Conservation (phyloP, 2,113 vertebrate genomes). For the Menidia beryllina region DNA sequence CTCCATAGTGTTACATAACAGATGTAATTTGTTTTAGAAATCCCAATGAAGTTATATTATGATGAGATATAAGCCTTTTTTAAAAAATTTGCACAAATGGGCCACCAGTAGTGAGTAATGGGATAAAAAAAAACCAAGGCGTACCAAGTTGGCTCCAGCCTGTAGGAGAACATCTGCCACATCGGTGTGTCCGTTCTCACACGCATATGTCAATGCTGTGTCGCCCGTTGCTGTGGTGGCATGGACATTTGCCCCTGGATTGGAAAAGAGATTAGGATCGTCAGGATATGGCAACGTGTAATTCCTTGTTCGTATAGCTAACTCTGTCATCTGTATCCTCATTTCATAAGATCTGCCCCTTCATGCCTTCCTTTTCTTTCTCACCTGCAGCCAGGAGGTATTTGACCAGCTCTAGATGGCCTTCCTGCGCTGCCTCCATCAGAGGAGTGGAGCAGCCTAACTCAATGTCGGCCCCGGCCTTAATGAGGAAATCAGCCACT, state of each 20-base stretch:
- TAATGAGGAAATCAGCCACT: slow-evolving; percentile 98
- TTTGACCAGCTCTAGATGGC: slow-evolving; percentile 97
- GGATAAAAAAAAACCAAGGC: slow-evolving; percentile 12
- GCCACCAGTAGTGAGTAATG: neutral
- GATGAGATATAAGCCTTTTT: neutral
- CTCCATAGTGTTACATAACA: neutral
- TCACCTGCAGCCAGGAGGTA: slow-evolving; percentile 96
- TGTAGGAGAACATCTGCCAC: slow-evolving; percentile 97
- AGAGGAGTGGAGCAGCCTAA: slow-evolving; percentile 97
- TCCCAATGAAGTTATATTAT: neutral
- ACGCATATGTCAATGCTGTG: slow-evolving; percentile 96
- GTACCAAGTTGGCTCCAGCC: slow-evolving; percentile 96
- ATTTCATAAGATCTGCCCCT: neutral
- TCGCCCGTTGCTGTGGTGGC: slow-evolving; percentile 98
- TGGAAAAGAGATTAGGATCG: slow-evolving; percentile 8
- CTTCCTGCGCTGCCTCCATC: slow-evolving; percentile 99
- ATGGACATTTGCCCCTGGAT: slow-evolving; percentile 93
- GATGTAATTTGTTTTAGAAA: neutral
- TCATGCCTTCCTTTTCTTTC: neutral
- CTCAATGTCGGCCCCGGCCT: slow-evolving; percentile 97
- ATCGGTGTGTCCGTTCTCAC: slow-evolving; percentile 98
- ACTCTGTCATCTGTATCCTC: neutral
- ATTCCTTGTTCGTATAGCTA: neutral
- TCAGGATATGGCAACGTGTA: neutral
- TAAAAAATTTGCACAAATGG: neutral